These are phyloP conservation scores for Aricia agestis DNA, from an alignment of 1,140 invertebrate species.

Conservation along the genomic window DNA sequence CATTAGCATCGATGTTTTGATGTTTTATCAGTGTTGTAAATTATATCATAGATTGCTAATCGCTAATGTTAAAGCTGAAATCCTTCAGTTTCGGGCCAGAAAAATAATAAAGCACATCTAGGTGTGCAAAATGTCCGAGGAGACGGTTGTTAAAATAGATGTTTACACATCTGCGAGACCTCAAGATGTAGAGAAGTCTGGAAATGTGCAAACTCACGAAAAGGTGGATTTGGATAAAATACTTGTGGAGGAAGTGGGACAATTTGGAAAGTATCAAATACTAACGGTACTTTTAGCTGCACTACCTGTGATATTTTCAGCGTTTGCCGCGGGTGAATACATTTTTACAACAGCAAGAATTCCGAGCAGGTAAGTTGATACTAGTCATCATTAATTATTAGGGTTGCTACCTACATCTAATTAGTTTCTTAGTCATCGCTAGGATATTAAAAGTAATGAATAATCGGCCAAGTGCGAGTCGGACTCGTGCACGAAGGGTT, in stretches of 20 bases:
- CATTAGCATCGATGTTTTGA: too few relatives aligned
- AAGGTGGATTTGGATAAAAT: conserved; percentile 52
- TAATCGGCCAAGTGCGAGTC: too few relatives aligned
- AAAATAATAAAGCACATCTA: conserved; percentile 19
- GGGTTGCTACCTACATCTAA: too few relatives aligned
- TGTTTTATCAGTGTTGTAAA: too few relatives aligned
- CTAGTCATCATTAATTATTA: too few relatives aligned
- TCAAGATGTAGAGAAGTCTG: too few relatives aligned
- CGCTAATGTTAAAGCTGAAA: too few relatives aligned
- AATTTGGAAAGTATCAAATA: conserved; percentile 56
- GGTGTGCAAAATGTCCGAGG: conserved; percentile 24
- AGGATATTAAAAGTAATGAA: too few relatives aligned
- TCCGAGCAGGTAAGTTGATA: conserved; percentile 43
- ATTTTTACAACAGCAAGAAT: conserved; percentile 61
- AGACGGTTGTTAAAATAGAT: conserved; percentile 23
- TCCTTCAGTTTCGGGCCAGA: not conserved
- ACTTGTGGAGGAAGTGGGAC: conserved; percentile 50
- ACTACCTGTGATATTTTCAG: conserved; percentile 57
- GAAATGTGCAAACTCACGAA: conserved; percentile 12
- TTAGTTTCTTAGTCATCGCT: too few relatives aligned
- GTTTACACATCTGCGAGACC: too few relatives aligned
- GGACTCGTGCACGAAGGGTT: too few relatives aligned
- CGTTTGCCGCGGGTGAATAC: conserved; percentile 57
- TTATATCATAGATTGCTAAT: too few relatives aligned
- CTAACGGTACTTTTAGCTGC: conserved; percentile 47